phyloP scores from a whole-genome alignment of 92 coral and sea anemone species.

The Siderastrea siderea region DNA sequence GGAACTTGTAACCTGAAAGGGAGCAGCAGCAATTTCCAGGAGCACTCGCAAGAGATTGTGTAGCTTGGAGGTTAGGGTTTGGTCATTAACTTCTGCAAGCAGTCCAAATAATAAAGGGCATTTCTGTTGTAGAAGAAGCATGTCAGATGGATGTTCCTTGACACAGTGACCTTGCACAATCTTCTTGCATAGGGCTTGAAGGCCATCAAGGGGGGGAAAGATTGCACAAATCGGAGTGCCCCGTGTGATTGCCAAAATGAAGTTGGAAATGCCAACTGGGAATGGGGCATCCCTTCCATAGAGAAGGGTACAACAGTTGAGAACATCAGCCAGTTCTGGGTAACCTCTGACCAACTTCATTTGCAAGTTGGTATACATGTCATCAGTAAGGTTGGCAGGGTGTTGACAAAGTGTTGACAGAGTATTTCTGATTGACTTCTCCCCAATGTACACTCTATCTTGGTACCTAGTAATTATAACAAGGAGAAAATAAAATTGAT shows the following conservation, averaged over 20 bases:
- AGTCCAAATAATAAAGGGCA: slow-evolving; percentile 32
- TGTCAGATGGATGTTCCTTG: slow-evolving; percentile 21
- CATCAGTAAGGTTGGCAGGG: slow-evolving; percentile 20
- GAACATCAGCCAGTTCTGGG: slow-evolving; percentile 18
- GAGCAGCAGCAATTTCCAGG: slow-evolving; percentile 19
- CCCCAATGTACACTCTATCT: slow-evolving; percentile 19
- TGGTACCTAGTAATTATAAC: slow-evolving; percentile 34
- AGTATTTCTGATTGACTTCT: slow-evolving; percentile 2
- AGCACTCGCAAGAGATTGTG: neutral
- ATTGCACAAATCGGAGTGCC: slow-evolving; percentile 37
- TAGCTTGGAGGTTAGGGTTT: too few species aligned
- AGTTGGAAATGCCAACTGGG: slow-evolving; percentile 32
- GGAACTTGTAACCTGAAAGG: slow-evolving; percentile 2
- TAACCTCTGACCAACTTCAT: neutral
- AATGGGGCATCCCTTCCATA: slow-evolving; percentile 29
- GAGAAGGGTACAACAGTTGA: slow-evolving; percentile 12
- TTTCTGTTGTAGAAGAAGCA: slow-evolving; percentile 18
- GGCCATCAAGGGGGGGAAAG: slow-evolving; percentile 1
- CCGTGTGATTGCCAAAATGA: slow-evolving; percentile 4
- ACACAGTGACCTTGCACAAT: slow-evolving; percentile 14
- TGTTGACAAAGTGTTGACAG: neutral
- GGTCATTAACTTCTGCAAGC: slow-evolving; percentile 2
- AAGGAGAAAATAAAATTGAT: neutral
- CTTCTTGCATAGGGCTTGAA: slow-evolving; percentile 14
- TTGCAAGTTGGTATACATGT: too few species aligned